phyloP scores from a whole-genome alignment of 2,888 invertebrate genomes.

The Chymomyza caudatula region DNA sequence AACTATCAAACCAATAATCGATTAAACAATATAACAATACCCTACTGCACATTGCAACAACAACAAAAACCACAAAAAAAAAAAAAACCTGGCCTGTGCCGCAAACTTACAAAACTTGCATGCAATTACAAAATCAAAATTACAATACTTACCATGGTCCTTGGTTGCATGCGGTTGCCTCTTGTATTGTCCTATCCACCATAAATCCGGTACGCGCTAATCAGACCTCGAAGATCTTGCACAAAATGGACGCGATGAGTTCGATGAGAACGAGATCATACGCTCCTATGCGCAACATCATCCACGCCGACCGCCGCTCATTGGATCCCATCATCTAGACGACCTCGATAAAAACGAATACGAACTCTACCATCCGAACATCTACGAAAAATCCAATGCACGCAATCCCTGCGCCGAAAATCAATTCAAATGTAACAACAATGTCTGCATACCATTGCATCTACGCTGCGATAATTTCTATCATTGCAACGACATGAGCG shows the following conservation, averaged over 20 bases:
- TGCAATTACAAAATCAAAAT: conserved; percentile 21
- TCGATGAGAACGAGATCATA: conserved; percentile 62
- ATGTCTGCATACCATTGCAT: conserved; percentile 80
- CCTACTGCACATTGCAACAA: background rate
- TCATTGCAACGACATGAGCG: conserved; percentile 82
- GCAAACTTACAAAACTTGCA: conserved; percentile 34
- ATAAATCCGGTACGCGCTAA: background rate
- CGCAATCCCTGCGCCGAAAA: conserved; percentile 78
- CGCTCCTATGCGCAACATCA: conserved; percentile 53
- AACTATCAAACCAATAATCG: conserved; percentile 49
- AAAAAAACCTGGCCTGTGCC: conserved; percentile 10
- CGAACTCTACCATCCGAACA: conserved; percentile 39
- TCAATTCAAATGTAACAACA: conserved; percentile 81
- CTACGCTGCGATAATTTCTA: conserved; percentile 80
- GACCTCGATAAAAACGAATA: conserved; percentile 52
- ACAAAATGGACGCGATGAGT: conserved; percentile 34
- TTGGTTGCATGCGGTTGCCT: conserved; percentile 18
- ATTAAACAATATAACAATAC: no score
- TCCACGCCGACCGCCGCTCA: conserved; percentile 10
- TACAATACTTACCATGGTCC: background rate
- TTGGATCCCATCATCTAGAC: conserved; percentile 18
- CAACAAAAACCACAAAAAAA: conserved; percentile 34
- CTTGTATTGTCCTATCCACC: background rate
- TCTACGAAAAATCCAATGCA: conserved; percentile 56
- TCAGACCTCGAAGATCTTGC: conserved; percentile 31